Conservation (phyloP, 2,888 invertebrate species). For the Eupithecia insigniata region DNA sequence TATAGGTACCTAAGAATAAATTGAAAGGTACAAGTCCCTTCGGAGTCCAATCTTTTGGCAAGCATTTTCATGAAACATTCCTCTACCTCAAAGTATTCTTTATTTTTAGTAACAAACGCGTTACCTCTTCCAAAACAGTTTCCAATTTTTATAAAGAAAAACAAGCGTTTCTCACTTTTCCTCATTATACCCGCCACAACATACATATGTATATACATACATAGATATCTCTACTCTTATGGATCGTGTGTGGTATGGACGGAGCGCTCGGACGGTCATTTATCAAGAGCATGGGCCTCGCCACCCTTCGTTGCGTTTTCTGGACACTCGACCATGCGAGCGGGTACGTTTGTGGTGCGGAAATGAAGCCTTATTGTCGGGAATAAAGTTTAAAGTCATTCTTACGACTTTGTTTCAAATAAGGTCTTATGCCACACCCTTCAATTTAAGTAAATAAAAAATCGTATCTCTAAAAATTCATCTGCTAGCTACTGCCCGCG, state of each 20-base stretch:
- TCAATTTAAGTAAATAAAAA: not conserved
- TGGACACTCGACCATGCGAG: conserved; percentile 11
- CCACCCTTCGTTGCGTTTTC: conserved; percentile 12
- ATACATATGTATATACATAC: too few relatives aligned
- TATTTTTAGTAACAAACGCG: not conserved
- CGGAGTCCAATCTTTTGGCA: not conserved
- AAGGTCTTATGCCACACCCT: not conserved
- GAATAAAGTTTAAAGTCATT: not conserved
- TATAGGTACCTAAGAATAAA: not conserved
- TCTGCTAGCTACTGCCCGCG: not conserved
- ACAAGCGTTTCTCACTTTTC: not conserved
- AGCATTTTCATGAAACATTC: not conserved
- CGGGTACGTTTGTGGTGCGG: conserved; percentile 1
- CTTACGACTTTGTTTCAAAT: not conserved
- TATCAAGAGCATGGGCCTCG: conserved; percentile 23
- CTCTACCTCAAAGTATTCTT: not conserved
- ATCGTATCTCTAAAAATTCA: not conserved
- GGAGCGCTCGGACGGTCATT: conserved; percentile 25
- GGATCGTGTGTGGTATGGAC: conserved; percentile 15
- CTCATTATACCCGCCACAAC: conserved; percentile 1
- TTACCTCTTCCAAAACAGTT: not conserved
- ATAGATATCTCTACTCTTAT: not conserved
- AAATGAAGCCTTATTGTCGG: not conserved
- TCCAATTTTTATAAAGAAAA: not conserved
- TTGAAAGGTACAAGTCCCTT: not conserved